A percentile compares a stretch with the other conserved stretches of the same genome.
These are phyloP conservation scores for Scaptodrosophila latifasciaeformis DNA, from an alignment of 2,888 invertebrate genomes.

Conservation along the genomic window DNA sequence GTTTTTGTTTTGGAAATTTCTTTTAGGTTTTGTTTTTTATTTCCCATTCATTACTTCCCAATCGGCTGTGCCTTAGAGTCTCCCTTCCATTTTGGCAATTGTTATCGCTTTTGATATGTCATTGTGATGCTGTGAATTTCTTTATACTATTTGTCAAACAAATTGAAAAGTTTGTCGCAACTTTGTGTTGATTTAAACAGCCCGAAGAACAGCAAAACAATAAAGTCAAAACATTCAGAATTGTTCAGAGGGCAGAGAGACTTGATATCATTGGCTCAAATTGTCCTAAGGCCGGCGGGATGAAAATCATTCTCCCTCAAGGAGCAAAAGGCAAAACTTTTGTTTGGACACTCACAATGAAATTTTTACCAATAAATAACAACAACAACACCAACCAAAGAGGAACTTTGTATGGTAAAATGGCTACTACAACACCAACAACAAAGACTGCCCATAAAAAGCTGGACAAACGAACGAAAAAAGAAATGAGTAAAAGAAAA, in stretches of 20 bases:
- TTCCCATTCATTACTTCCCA: no score
- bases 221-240: neutral
- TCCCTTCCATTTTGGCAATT: neutral
- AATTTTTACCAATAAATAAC: slow-evolving; percentile 28
- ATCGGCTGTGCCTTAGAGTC: no score
- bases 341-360: no score
- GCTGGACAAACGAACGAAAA: slow-evolving; percentile 32
- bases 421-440: neutral
- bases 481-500: slow-evolving; percentile 25
- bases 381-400: no score
- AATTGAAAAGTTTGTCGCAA: slow-evolving; percentile 57
- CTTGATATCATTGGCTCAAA: neutral
- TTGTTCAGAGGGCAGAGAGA: neutral
- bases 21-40: no score
- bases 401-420: slow-evolving; percentile 28
- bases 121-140: slow-evolving; percentile 34
- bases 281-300: neutral
- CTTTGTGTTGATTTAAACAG: slow-evolving; percentile 60
- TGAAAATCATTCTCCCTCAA: slow-evolving; percentile 26
- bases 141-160: slow-evolving; percentile 61
- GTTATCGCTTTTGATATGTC: no score
- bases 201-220: slow-evolving; percentile 12
- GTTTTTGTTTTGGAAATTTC: no score
- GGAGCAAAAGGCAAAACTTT: slow-evolving; percentile 17
- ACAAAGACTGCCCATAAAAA: slow-evolving; percentile 29